Evolutionary conservation across 1,140 invertebrate genomes (phyloP), one percentile per base, ranked within the genome.

Genomic region (Pseudoatta argentina): DNA sequence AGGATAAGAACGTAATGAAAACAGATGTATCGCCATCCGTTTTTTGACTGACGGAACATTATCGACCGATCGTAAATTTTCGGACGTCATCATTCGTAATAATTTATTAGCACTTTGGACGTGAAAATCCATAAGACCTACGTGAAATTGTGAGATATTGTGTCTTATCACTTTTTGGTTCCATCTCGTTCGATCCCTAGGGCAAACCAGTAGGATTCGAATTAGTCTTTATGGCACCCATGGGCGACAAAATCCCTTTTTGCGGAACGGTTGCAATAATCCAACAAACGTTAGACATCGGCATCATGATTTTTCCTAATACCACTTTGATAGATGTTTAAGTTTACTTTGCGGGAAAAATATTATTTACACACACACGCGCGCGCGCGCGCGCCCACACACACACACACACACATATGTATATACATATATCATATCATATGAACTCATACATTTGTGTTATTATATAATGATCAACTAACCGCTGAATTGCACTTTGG

Each of bases 151-250:
- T 89, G 86, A 90, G 89, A 89, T 90, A 90, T 89, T 79, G 89
- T 85, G 75, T 89, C 88, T 90, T 90, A 86, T 90, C 89, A 85
- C 73, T 87, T 87, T 76, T 79, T 34, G 59, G 66, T 72, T 27
- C 78, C 67, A 86, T 6, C 73, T 85, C 88, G 89, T 87, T 90
- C 88, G 85, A 89, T 90, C 88, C 83, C 71, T 55, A 16, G 53
- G 55, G 88, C 66, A 76, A 89, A 75, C 61, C 73, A 39, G 63
- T 86, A 71, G 86, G 88, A 89, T 89, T 86, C 88, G 88, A 85
- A 89, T 89, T 89, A 89, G 85, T 87, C 86, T 90, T 90, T 90
- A 90, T 77, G 78, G 88, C 78, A 86, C 88, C 89, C 88, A n/a
- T 73, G 88, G 88, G 86, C 77, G 48, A 73, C 34, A 67, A 75